Evolutionary conservation across 1,140 invertebrate genomes (phyloP).

Genomic region (Macrocentrus cingulum): DNA sequence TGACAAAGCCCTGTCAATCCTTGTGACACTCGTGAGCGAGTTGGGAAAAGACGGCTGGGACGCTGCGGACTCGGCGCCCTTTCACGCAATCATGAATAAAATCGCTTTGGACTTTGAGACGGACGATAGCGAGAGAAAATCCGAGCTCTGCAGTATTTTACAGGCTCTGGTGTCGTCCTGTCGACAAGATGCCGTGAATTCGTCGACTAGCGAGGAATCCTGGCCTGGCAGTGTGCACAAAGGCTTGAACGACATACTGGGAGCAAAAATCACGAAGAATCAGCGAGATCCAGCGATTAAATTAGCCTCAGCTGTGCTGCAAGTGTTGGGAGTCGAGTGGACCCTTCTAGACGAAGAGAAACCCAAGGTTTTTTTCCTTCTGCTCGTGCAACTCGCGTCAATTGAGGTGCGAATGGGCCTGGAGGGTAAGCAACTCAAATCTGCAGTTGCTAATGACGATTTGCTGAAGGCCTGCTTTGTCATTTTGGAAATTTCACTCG

Average conservation of each 20-base stretch:
- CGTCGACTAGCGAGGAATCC: constrained; percentile 67
- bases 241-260: constrained; percentile 77
- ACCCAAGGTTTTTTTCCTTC: constrained; percentile 78
- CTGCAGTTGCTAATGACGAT: constrained; percentile 73
- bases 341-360: constrained; percentile 75
- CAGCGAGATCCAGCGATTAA: constrained; percentile 86
- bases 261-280: constrained; percentile 82
- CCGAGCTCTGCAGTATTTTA: constrained; percentile 78
- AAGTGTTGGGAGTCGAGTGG: constrained; percentile 84
- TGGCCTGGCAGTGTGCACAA: constrained; percentile 80
- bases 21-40: constrained; percentile 70
- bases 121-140: constrained; percentile 84
- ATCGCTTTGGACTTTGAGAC: constrained; percentile 84
- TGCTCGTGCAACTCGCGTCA: constrained; percentile 82
- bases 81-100: constrained; percentile 81
- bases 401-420: constrained; percentile 92
- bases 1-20: constrained; percentile 78
- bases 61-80: constrained; percentile 67
- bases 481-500: constrained; percentile 79
- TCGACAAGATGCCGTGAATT: constrained; percentile 64
- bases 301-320: constrained; percentile 76
- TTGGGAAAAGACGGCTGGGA: constrained; percentile 76
- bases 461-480: constrained; percentile 81
- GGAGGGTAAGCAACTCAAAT: constrained; percentile 81
- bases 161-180: constrained; percentile 75